Percentiles rank a stretch among this genome's conserved stretches.
Conservation (phyloP, 37 sponge, comb jelly and placozoan genomes). For the Axinella damicornis region DNA sequence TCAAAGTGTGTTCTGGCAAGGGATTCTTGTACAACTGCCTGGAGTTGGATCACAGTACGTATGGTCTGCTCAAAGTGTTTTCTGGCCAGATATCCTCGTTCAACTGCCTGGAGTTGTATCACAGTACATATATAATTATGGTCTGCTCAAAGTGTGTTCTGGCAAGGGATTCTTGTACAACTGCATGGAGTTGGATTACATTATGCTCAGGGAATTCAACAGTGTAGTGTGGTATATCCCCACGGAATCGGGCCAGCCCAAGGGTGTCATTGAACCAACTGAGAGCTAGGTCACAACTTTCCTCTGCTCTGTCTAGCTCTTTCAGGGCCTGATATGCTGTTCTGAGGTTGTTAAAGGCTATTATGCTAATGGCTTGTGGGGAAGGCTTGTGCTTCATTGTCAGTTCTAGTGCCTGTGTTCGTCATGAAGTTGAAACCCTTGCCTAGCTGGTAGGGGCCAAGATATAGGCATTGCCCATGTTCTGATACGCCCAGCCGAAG, state of each 20-base stretch:
- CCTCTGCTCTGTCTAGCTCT: conserved; percentile 34
- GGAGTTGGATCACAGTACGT: too few relatives aligned
- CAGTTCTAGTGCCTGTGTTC: conserved; percentile 38
- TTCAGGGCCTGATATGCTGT: conserved; percentile 60
- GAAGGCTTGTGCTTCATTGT: conserved; percentile 35
- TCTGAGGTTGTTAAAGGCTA: conserved; percentile 59
- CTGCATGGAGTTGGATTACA: too few relatives aligned
- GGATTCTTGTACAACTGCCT: too few relatives aligned
- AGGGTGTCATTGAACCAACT: conserved; percentile 48
- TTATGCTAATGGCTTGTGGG: conserved; percentile 51
- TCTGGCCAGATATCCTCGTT: too few relatives aligned
- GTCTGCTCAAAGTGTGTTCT: too few relatives aligned
- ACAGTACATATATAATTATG: too few relatives aligned
- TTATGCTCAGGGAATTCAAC: too few relatives aligned
- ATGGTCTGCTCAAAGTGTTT: too few relatives aligned
- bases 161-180: too few relatives aligned
- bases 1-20: too few relatives aligned
- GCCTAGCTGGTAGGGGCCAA: conserved; percentile 37
- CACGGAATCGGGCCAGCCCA: conserved; percentile 55
- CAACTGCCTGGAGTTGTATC: too few relatives aligned
- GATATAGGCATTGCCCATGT: conserved; percentile 66
- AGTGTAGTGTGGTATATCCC: too few relatives aligned
- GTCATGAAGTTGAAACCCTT: conserved; percentile 51
- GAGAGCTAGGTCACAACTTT: conserved; percentile 51
- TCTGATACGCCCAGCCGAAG: conserved; percentile 64